Conservation (phyloP, 2,113 vertebrate species). For the Arvicanthis niloticus region DNA sequence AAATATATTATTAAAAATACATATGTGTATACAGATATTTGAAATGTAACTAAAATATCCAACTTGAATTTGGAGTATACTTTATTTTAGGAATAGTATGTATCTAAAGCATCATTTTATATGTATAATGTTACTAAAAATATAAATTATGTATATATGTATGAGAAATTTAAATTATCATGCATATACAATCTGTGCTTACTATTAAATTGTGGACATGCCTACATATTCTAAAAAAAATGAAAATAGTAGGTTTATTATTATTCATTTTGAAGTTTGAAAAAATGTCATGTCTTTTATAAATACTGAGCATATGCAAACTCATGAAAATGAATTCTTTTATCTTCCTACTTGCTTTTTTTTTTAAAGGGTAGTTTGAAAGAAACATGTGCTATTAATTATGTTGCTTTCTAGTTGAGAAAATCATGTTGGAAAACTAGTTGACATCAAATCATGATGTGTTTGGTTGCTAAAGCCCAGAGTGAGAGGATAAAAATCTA, state of each 20-base stretch:
- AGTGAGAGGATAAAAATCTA: slow-evolving; percentile 83
- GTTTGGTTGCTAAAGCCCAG: slow-evolving; percentile 82
- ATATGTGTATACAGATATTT: not conserved
- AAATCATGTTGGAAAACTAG: slow-evolving; percentile 58
- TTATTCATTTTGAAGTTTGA: slow-evolving; percentile 71
- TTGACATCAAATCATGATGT: slow-evolving; percentile 84
- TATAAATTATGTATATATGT: not conserved
- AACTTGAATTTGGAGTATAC: not conserved
- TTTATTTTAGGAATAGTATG: not conserved
- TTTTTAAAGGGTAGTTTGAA: slow-evolving; percentile 73
- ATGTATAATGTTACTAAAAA: not conserved
- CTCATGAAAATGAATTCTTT: slow-evolving; percentile 69
- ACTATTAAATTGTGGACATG: not conserved
- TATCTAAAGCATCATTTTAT: not conserved
- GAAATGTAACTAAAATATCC: not conserved
- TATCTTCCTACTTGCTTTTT: slow-evolving; percentile 67
- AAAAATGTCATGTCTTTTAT: not conserved
- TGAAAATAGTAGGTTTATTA: slow-evolving; percentile 22
- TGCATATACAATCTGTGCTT: not conserved
- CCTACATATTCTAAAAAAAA: not conserved
- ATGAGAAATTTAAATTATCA: not conserved
- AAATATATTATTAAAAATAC: not conserved
- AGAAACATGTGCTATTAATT: slow-evolving; percentile 78
- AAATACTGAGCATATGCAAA: slow-evolving; percentile 35
- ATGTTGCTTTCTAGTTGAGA: slow-evolving; percentile 79